Evolutionary conservation across 92 coral and sea anemone species (phyloP).

Genomic region (Plumapathes pennacea): DNA sequence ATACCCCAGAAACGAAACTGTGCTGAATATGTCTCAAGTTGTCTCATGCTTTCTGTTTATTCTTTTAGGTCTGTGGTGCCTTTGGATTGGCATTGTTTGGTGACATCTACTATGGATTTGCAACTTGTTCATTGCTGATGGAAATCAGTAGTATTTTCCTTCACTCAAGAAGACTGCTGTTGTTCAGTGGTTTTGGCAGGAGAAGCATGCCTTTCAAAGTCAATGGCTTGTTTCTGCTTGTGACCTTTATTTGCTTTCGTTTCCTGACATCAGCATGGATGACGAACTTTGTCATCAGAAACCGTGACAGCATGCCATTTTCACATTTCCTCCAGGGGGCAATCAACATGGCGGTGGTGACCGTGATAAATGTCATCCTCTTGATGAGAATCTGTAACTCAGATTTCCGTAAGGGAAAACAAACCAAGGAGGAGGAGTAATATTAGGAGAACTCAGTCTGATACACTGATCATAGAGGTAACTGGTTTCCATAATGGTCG

Average conservation of each 20-base stretch:
- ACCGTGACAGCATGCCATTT: conserved; percentile 2
- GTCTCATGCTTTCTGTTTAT: too few relatives aligned
- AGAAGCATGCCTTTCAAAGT: conserved; percentile 12
- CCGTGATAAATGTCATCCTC: conserved; percentile 10
- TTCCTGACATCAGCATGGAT: conserved; percentile 32
- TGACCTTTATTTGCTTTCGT: conserved; percentile 14
- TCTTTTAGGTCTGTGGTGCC: conserved; percentile 8
- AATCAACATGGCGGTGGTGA: conserved; percentile 10
- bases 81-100: conserved; percentile 9
- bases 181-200: conserved; percentile 18
- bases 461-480: too few relatives aligned
- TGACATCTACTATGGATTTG: conserved; percentile 15
- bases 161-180: conserved; percentile 17
- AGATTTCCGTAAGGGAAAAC: conserved; percentile 17
- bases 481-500: too few relatives aligned
- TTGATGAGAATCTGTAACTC: conserved; percentile 15
- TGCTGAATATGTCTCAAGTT: too few relatives aligned
- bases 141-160: conserved; percentile 22
- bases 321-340: conserved; percentile 2
- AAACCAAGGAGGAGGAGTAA: conserved; percentile 24
- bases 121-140: conserved; percentile 7
- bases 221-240: conserved; percentile 11
- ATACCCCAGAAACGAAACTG: too few relatives aligned
- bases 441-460: too few relatives aligned
- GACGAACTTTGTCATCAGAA: conserved; percentile 18